These are phyloP conservation scores for Mormyrus iriodes DNA, from an alignment of 2,113 vertebrate species.

Conservation along the genomic window DNA sequence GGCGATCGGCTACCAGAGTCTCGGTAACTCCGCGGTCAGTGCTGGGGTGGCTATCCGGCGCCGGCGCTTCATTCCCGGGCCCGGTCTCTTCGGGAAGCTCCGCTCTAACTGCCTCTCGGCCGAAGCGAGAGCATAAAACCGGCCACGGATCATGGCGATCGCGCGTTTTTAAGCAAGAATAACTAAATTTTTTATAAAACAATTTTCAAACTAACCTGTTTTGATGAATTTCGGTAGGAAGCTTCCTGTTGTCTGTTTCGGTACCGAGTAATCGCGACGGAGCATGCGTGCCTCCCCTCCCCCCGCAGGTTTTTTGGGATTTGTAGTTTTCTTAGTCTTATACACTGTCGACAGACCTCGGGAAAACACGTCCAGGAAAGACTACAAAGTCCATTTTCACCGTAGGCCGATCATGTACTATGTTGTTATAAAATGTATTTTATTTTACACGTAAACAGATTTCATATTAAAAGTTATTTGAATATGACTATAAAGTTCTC, in stretches of 20 bases:
- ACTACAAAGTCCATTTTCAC: conserved; percentile 21
- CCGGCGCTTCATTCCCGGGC: not conserved
- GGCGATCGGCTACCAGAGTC: not conserved
- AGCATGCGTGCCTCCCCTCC: conserved; percentile 38
- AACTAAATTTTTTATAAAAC: not conserved
- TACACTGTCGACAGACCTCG: not conserved
- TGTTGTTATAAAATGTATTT: not conserved
- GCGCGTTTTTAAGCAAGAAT: not conserved
- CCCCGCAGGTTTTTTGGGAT: conserved; percentile 24
- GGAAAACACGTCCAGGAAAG: not conserved
- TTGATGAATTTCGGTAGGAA: conserved; percentile 41
- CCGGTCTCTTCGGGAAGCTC: not conserved
- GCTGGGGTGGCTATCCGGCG: too few relatives aligned
- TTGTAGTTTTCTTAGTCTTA: conserved; percentile 38
- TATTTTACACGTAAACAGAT: not conserved
- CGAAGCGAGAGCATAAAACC: not conserved
- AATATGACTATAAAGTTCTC: not conserved
- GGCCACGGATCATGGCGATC: not conserved
- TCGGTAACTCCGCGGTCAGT: not conserved
- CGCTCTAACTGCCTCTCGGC: not conserved
- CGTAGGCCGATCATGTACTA: not conserved
- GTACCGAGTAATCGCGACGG: conserved; percentile 46
- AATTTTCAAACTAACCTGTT: conserved; percentile 36
- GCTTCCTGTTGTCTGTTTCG: conserved; percentile 52
- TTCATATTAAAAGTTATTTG: not conserved